phyloP scores from a whole-genome alignment of 2,113 vertebrate genomes.

The Aleadryas rufinucha region DNA sequence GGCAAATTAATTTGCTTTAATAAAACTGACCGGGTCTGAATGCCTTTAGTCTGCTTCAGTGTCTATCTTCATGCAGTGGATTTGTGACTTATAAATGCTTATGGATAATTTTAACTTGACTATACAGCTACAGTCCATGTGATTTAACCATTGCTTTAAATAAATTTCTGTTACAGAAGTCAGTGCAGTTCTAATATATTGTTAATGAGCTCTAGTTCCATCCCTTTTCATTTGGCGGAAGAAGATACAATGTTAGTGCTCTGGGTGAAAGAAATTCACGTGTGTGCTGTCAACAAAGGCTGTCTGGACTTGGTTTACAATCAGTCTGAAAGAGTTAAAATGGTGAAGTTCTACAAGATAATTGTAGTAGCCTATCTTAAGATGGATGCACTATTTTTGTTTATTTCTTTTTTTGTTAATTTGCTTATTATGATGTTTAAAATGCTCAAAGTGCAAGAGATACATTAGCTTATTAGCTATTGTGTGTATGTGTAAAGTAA shows the following conservation, averaged over 20 bases:
- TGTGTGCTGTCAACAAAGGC: not conserved
- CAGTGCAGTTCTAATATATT: not conserved
- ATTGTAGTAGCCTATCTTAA: not conserved
- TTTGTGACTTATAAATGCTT: not conserved
- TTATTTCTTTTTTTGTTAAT: not conserved
- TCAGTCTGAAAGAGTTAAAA: not conserved
- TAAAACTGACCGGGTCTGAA: not conserved
- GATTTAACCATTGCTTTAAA: not conserved
- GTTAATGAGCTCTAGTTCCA: not conserved
- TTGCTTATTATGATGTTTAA: not conserved
- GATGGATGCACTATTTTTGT: not conserved
- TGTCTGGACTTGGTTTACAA: not conserved
- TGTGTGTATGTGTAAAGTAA: not conserved
- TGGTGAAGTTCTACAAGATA: not conserved
- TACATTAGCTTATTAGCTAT: not conserved
- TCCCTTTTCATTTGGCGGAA: not conserved
- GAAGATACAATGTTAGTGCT: not conserved
- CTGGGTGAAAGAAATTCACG: not conserved
- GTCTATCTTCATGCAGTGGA: not conserved
- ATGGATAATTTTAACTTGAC: not conserved
- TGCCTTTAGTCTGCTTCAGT: not conserved
- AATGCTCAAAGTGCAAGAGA: not conserved
- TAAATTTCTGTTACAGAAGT: not conserved
- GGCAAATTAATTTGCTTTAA: not conserved
- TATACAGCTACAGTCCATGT: not conserved